A percentile compares a stretch with the other conserved stretches of the same genome.
These are phyloP conservation scores for Heliothis virescens DNA, from an alignment of 1,140 invertebrate genomes.

Conservation along the genomic window DNA sequence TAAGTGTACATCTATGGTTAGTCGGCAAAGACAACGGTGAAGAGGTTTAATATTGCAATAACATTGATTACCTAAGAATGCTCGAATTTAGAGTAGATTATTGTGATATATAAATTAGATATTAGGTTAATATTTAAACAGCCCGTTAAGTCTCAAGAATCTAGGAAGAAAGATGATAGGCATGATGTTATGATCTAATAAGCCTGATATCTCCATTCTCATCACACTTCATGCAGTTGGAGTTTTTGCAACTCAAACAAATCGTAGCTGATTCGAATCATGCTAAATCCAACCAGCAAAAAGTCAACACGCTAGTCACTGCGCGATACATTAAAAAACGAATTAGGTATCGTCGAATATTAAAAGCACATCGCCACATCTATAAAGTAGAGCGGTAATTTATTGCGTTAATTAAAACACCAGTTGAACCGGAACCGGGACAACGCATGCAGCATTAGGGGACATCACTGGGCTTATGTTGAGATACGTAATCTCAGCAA, in stretches of 20 bases:
- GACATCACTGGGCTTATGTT: background rate
- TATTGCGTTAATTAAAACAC: background rate
- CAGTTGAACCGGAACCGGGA: background rate
- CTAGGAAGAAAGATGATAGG: no score
- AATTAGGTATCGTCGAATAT: no score
- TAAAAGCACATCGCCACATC: background rate
- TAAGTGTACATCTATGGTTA: slow-evolving; percentile 26
- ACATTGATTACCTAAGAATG: slow-evolving; percentile 18
- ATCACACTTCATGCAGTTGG: no score
- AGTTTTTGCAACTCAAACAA: no score
- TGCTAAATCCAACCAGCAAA: no score
- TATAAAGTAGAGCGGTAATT: background rate
- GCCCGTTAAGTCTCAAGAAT: no score
- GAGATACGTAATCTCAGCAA: no score
- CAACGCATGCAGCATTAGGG: background rate
- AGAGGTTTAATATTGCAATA: slow-evolving; percentile 8
- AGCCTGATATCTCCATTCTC: no score
- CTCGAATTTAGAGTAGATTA: slow-evolving; percentile 13
- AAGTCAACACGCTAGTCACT: no score
- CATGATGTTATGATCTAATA: no score
- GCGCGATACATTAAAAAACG: no score
- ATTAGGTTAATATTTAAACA: background rate
- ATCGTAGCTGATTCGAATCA: no score
- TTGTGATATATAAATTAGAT: slow-evolving; percentile 13
- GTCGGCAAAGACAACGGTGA: slow-evolving; percentile 22